A percentile compares a stretch with the other conserved stretches of the same genome.
Conservation (phyloP, 2,113 vertebrate genomes). For the Chauna torquata region DNA sequence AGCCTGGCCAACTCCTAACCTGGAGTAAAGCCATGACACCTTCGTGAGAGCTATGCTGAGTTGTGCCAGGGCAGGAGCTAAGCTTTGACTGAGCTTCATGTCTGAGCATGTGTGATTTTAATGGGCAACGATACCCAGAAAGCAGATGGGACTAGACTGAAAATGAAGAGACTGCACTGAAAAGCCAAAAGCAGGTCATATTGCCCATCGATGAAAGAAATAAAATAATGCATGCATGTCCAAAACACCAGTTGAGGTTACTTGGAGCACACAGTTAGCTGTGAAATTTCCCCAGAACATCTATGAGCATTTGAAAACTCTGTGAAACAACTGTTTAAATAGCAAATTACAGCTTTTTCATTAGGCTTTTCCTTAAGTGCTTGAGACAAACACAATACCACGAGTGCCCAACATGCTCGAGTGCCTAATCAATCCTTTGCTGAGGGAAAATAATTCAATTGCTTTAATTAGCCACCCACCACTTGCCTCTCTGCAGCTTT, state of each 20-base stretch:
- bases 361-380: constrained; percentile 39
- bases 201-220: background rate
- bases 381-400: constrained; percentile 58
- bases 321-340: constrained; percentile 44
- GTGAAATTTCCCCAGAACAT: background rate
- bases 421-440: constrained; percentile 68
- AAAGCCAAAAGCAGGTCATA: background rate
- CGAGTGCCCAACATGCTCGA: constrained; percentile 46
- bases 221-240: background rate
- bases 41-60: rapidly evolving
- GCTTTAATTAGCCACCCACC: constrained; percentile 72
- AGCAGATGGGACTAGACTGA: background rate
- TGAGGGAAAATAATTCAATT: constrained; percentile 73
- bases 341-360: constrained; percentile 63
- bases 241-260: background rate
- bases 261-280: background rate
- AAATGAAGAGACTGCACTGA: background rate
- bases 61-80: background rate
- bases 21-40: background rate
- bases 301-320: constrained; percentile 13
- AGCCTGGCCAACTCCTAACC: background rate
- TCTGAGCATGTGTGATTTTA: background rate
- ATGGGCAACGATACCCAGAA: background rate
- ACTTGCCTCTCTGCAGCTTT: constrained; percentile 42
- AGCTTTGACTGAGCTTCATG: background rate